Evolutionary conservation across 2,113 vertebrate genomes (phyloP), one percentile per base, ranked within the genome.

Genomic region (Rana temporaria): DNA sequence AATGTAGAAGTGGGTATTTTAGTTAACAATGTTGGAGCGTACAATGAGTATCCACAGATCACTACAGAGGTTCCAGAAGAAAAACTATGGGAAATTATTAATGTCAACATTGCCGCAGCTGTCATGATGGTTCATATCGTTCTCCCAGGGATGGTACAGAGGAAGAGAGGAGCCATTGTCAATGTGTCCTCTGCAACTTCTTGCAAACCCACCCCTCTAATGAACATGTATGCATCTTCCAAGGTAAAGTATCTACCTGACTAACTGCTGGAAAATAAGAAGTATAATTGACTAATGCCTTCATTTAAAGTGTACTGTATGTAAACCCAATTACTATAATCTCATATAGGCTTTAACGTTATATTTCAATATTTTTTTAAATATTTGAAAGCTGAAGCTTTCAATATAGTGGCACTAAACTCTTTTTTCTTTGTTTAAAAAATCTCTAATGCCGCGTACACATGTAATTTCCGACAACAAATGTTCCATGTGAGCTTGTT

Each of bases 1-100:
- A 93, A 92, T 79, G 97, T 90, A 90, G 96, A 99, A 53, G 82
- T 99, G 14, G 98, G 98, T 55, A 96, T 99, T 89, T 88, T 99
- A 87, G 94, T 99, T 69, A 99, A 98, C 88, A 96, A 95, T 0
- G 84, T 96, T 9, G 92, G 92, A 0, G 85, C 90, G 1, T 90
- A 87, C 34, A 78, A 89, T 74, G 30, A 84, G 15, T 84, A 86
- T 22, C 87, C 91, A 0, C 91, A 90, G 75, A 89, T 88, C 86
- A 94, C 98, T 72, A 84, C 88, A 4, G 91, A 91, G 52, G 60
- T 94, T 62, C 85, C 95, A 0, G 96, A 98, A 85, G 92, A 94
- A 72, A 32, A 22, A 3, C 85, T 98, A 52, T 92, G 97, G 96
- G 93, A 96, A 53, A 74, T 91, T 14, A 88, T 98, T 20, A 93